phyloP scores from a whole-genome alignment of 2,888 invertebrate species.

The Nowickia ferox region DNA sequence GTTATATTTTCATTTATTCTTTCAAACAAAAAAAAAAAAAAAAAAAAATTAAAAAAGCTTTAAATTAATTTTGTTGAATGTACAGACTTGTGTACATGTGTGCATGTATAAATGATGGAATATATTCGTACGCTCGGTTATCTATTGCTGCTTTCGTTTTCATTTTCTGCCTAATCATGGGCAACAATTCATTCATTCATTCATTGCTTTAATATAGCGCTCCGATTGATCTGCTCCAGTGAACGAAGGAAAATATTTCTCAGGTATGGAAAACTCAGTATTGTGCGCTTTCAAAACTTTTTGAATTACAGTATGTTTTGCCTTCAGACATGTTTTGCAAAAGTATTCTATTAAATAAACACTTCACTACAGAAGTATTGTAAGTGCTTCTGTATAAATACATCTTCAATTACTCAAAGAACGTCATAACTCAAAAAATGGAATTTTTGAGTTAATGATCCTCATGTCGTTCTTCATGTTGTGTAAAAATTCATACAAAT shows the following conservation, averaged over 20 bases:
- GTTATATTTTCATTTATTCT: background rate
- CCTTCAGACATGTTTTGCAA: no score
- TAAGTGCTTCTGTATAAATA: no score
- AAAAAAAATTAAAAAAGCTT: background rate
- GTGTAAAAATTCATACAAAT: no score
- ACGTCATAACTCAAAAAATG: no score
- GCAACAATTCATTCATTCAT: slow-evolving; percentile 38
- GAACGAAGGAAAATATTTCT: slow-evolving; percentile 11
- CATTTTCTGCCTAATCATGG: slow-evolving; percentile 49
- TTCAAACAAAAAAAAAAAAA: background rate
- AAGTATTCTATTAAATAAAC: no score
- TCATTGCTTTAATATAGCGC: background rate
- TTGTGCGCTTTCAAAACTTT: background rate
- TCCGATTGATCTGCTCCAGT: slow-evolving; percentile 37
- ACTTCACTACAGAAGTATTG: no score
- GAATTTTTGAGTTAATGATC: no score
- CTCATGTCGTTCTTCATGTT: no score
- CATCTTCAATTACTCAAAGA: no score
- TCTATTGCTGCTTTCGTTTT: slow-evolving; percentile 19
- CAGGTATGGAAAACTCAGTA: background rate
- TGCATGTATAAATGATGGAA: background rate
- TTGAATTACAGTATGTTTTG: no score
- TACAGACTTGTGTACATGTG: background rate
- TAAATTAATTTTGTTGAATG: slow-evolving; percentile 19
- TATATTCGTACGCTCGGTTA: background rate